A percentile compares a stretch with the other conserved stretches of the same genome.
Conservation (phyloP, 2,113 vertebrate genomes). For the Esox niger region DNA sequence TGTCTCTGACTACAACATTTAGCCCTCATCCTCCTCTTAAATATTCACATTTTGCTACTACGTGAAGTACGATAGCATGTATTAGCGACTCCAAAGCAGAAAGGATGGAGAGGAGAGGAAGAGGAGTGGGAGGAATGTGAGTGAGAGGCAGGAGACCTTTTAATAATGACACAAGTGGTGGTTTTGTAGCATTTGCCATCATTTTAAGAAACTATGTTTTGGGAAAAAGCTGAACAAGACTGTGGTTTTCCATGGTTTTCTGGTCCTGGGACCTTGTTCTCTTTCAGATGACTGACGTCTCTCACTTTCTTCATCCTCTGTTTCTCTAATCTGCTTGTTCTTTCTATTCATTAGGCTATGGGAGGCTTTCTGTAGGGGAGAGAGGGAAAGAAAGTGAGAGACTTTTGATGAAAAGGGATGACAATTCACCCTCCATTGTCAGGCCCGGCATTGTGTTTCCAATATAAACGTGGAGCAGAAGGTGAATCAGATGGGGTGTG, state of each 20-base stretch:
- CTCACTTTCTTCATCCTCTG: constrained; percentile 3
- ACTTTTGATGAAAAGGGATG: constrained; percentile 2
- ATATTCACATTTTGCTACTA: constrained; percentile 36
- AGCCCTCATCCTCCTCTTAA: constrained; percentile 38
- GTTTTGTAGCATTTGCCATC: not conserved
- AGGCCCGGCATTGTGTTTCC: too few relatives aligned
- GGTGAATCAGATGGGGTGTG: not conserved
- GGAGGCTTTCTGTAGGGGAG: not conserved
- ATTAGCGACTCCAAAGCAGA: not conserved
- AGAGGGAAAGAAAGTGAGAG: not conserved
- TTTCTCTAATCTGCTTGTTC: not conserved
- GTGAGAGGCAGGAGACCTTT: constrained; percentile 10
- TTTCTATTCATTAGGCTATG: constrained; percentile 12
- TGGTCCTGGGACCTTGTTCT: not conserved
- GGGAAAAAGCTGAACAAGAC: too few relatives aligned
- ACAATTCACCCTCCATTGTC: too few relatives aligned
- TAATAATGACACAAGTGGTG: constrained; percentile 46
- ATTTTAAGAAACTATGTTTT: too few relatives aligned
- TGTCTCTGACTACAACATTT: too few relatives aligned
- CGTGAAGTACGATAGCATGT: constrained; percentile 6
- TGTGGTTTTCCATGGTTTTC: constrained; percentile 3
- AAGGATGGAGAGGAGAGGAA: constrained; percentile 4
- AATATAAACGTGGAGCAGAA: not conserved
- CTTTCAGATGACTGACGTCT: not conserved
- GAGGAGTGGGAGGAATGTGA: constrained; percentile 7